Conservation (phyloP, 2,797 vertebrate species). For the Hyperoplus lanceolatus region DNA sequence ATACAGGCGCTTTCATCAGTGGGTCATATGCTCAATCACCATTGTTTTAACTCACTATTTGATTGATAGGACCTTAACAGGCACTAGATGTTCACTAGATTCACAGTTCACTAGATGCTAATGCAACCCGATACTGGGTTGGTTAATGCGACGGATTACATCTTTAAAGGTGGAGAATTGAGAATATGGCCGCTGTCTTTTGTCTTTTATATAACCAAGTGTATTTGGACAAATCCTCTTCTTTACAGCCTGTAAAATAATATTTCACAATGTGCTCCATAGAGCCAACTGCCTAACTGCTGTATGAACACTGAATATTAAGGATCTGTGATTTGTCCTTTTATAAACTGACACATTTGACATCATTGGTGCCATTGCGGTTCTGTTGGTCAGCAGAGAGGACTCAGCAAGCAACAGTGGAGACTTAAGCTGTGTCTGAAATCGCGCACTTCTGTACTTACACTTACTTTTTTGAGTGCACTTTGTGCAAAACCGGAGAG, state of each 20-base stretch:
- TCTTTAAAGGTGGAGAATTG: constrained; percentile 16
- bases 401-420: background rate
- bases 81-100: too few relatives aligned
- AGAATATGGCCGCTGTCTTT: constrained; percentile 59
- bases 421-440: too few relatives aligned
- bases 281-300: background rate
- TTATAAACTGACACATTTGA: background rate
- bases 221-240: background rate
- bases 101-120: too few relatives aligned
- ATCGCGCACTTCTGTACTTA: too few relatives aligned
- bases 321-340: background rate
- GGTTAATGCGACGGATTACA: too few relatives aligned
- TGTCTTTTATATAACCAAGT: constrained; percentile 17
- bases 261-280: background rate
- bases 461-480: too few relatives aligned
- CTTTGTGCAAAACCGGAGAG: too few relatives aligned
- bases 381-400: background rate
- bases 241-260: background rate
- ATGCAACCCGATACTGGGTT: too few relatives aligned
- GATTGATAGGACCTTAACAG: too few relatives aligned
- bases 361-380: background rate
- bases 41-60: too few relatives aligned
- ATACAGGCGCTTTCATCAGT: too few relatives aligned
- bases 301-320: background rate
- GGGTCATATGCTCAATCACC: too few relatives aligned